Conservation (phyloP, 2,113 vertebrate genomes). For the Machaerirhynchus nigripectus region DNA sequence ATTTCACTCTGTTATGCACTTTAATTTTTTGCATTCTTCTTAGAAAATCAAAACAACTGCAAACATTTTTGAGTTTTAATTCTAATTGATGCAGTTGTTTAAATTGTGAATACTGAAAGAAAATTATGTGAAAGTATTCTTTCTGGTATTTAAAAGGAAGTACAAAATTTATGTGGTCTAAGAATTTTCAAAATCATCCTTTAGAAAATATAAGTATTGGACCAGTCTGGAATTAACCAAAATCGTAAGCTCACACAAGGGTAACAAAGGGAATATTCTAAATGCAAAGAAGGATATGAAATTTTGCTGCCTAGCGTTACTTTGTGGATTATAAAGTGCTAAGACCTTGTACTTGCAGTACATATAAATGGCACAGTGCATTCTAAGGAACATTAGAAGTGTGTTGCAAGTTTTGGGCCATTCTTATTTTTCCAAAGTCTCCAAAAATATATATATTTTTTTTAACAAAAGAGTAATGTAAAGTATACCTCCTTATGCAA, state of each 20-base stretch:
- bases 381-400: constrained; percentile 20
- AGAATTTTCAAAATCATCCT: neutral
- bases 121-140: neutral
- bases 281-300: neutral
- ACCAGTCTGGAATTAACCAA: neutral
- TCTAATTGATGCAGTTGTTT: neutral
- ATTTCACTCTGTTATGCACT: constrained; percentile 16
- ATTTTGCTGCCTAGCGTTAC: neutral
- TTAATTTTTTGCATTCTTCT: constrained; percentile 14
- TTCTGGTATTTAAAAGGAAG: neutral
- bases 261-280: neutral
- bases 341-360: constrained; percentile 12
- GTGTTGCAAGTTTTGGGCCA: constrained; percentile 31
- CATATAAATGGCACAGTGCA: neutral
- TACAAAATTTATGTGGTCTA: neutral
- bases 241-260: neutral
- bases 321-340: neutral
- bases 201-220: neutral
- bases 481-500: constrained; percentile 64
- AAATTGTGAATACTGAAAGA: neutral
- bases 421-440: constrained; percentile 66
- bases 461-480: constrained; percentile 56
- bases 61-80: neutral
- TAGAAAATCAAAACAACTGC: neutral
- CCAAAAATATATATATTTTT: constrained; percentile 55